Evolutionary conservation across 2,797 vertebrate species (phyloP), one percentile per base, ranked within the genome.

Genomic region (Coendou prehensilis): DNA sequence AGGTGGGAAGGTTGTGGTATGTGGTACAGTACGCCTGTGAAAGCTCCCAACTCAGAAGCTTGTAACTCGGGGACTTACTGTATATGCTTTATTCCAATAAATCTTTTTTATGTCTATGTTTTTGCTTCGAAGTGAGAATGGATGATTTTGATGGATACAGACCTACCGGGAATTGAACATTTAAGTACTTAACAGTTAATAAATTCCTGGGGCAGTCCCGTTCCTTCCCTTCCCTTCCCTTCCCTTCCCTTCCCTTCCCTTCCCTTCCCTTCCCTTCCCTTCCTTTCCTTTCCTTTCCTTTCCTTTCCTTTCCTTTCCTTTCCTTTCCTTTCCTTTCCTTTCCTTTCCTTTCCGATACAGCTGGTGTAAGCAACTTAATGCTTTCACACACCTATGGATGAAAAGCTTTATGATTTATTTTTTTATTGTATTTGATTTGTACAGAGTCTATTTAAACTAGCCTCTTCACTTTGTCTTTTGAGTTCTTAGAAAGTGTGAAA

Each of bases 401-500:
- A 67, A n/a, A 83, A 50, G 18, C 10, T 90, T 97, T 97, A 45
- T 6, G 47, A 56, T 54, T 94, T 79, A 64, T 47, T 93, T 96
- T 96, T 94, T 87, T 92, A 28, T 95, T 64, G 14, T 69, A 96
- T 95, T 97, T 64, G 87, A 84, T 96, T 96, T 94, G 5, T 88
- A 30, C 22, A 85, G 88, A 79, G 28, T 84, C 18, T 78, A 93
- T 94, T 93, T 83, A 82, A 88, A 28, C 26, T 87, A 89, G 83
- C 96, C 87, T 94, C 15, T 89, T 61, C 80, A 87, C 33, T 50
- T 85, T 87, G 20, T 14, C 94, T 89, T 89, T 91, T 91, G 69
- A 64, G 28, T 94, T 95, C 75, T 94, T 64, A 89, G 76, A 90
- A 96, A 95, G 9, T 89, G 84, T 94, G 30, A 20, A 87, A 95